Conservation (phyloP, 1,140 invertebrate species). For the Metopolophium dirhodum region DNA sequence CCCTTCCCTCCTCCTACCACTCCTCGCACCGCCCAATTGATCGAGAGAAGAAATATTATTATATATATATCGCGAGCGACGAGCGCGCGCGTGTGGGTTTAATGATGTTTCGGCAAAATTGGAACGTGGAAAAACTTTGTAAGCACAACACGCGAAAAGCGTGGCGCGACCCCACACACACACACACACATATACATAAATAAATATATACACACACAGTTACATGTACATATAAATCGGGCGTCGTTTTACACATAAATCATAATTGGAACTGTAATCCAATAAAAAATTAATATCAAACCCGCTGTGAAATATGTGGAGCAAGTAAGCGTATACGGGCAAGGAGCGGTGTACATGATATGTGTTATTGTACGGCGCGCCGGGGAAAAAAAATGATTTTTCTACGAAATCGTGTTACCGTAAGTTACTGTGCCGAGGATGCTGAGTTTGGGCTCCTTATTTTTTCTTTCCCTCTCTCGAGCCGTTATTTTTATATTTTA, state of each 20-base stretch:
- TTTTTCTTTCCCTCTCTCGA: not conserved
- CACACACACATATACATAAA: not conserved
- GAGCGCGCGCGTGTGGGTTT: not conserved
- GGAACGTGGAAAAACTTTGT: constrained; percentile 32
- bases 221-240: not conserved
- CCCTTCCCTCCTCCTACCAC: not conserved
- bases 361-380: not conserved
- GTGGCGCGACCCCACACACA: not conserved
- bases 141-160: not conserved
- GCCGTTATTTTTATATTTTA: not conserved
- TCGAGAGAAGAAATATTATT: not conserved
- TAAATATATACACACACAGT: not conserved
- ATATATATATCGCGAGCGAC: not conserved
- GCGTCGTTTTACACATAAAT: constrained; percentile 20
- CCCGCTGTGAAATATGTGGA: not conserved
- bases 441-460: not conserved
- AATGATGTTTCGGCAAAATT: constrained; percentile 31
- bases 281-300: constrained; percentile 22
- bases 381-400: not conserved
- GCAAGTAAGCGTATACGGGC: not conserved
- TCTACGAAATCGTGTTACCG: not conserved
- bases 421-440: not conserved
- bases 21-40: not conserved
- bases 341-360: not conserved
- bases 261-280: constrained; percentile 26